These are phyloP conservation scores for Drosophila busckii DNA, from an alignment of 1,140 invertebrate species.

Conservation along the genomic window DNA sequence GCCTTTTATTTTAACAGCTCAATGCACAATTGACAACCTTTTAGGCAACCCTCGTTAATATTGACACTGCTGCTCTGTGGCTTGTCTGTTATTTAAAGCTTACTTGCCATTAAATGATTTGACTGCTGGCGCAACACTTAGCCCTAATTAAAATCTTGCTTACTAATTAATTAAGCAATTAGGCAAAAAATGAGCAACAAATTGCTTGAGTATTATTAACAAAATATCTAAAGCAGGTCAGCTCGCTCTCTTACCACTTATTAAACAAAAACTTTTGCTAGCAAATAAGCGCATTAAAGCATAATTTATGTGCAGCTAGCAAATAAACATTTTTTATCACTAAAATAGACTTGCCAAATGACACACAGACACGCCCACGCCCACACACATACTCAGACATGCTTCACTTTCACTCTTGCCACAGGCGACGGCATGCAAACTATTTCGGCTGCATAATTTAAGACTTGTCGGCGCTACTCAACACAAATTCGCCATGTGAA, in stretches of 20 bases:
- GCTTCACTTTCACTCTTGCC: slow-evolving; percentile 49
- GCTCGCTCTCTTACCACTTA: too few relatives aligned
- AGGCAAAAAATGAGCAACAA: slow-evolving; percentile 20
- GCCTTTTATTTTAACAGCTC: not conserved
- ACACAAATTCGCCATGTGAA: slow-evolving; percentile 34
- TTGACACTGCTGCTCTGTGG: slow-evolving; percentile 24
- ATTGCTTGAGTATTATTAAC: slow-evolving; percentile 54
- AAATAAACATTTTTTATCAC: slow-evolving; percentile 45
- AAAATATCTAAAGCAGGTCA: slow-evolving; percentile 49
- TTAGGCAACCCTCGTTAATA: slow-evolving; percentile 14
- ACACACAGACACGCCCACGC: slow-evolving; percentile 41
- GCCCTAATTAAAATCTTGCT: slow-evolving; percentile 68
- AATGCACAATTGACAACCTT: not conserved
- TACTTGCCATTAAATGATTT: slow-evolving; percentile 59
- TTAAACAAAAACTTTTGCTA: too few relatives aligned
- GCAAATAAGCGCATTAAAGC: slow-evolving; percentile 66
- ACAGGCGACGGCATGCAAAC: slow-evolving; percentile 23
- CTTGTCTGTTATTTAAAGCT: slow-evolving; percentile 49
- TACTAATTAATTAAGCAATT: slow-evolving; percentile 72
- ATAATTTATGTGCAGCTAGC: slow-evolving; percentile 60
- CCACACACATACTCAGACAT: slow-evolving; percentile 1
- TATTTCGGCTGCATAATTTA: slow-evolving; percentile 66
- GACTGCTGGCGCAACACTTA: slow-evolving; percentile 60
- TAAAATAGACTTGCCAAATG: slow-evolving; percentile 46
- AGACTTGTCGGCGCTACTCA: slow-evolving; percentile 9